Evolutionary conservation across 2,113 vertebrate species (phyloP).

Genomic region (Triplophysa dalaica): DNA sequence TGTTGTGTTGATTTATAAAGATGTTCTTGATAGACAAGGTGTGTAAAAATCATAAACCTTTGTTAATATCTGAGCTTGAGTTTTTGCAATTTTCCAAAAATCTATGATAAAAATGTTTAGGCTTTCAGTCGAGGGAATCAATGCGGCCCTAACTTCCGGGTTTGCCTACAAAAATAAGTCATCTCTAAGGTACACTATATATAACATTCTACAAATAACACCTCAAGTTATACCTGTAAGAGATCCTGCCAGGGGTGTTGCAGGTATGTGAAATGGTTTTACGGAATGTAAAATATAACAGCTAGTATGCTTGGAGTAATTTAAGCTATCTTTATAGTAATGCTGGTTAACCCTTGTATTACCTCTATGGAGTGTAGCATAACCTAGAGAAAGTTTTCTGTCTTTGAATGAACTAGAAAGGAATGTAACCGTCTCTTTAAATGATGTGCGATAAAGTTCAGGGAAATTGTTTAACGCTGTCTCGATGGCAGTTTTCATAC

Average conservation of each 20-base stretch:
- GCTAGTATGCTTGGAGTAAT: constrained; percentile 24
- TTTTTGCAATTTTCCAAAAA: too few relatives aligned
- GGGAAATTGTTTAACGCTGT: constrained; percentile 45
- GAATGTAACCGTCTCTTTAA: constrained; percentile 54
- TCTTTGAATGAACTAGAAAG: constrained; percentile 44
- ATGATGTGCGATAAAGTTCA: constrained; percentile 50
- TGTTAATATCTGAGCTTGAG: too few relatives aligned
- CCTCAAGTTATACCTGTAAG: constrained; percentile 17
- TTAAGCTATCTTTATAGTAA: constrained; percentile 38
- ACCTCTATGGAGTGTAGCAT: constrained; percentile 53
- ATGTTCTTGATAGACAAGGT: too few relatives aligned
- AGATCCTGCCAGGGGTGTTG: neutral
- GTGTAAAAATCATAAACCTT: too few relatives aligned
- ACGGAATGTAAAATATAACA: neutral
- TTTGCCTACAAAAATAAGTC: too few relatives aligned
- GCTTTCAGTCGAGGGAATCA: too few relatives aligned
- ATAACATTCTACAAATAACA: neutral
- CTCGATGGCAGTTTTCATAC: constrained; percentile 1
- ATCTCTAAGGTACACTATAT: too few relatives aligned
- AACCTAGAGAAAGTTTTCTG: constrained; percentile 39
- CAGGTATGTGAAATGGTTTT: constrained; percentile 8
- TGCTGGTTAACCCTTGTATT: constrained; percentile 37
- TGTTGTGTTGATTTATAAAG: too few relatives aligned
- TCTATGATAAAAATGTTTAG: too few relatives aligned
- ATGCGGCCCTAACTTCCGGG: too few relatives aligned